phyloP scores from a whole-genome alignment of 2,797 vertebrate genomes.

The Sarcoramphus papa region DNA sequence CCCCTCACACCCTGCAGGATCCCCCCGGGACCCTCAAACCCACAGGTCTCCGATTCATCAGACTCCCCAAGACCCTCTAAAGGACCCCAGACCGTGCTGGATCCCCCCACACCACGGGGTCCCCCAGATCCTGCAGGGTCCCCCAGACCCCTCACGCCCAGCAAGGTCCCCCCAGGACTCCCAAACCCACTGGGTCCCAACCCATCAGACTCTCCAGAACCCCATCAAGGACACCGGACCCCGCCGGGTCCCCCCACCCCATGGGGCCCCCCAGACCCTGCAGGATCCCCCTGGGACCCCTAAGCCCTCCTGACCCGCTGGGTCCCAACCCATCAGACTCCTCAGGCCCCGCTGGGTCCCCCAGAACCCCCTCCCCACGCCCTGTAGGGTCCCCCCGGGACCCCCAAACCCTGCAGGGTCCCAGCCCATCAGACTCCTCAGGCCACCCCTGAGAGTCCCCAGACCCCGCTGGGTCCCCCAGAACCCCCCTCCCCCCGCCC shows the following conservation, averaged over 20 bases:
- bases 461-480: too few species aligned
- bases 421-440: not conserved
- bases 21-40: too few species aligned
- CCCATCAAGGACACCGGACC: not conserved
- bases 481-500: too few species aligned
- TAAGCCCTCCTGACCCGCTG: too few species aligned
- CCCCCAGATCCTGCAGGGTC: not conserved
- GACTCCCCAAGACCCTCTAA: too few species aligned
- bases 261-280: not conserved
- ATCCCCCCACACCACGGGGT: fast-evolving
- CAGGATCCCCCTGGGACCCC: not conserved
- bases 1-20: too few species aligned
- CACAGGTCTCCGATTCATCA: too few species aligned
- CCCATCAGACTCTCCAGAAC: too few species aligned
- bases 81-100: not conserved
- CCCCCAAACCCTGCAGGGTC: too few species aligned
- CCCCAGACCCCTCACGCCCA: not conserved
- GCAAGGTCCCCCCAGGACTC: not conserved
- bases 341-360: not conserved
- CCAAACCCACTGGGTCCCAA: not conserved
- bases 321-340: not conserved
- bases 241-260: not conserved
- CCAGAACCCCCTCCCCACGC: not conserved
- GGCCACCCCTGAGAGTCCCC: too few species aligned
- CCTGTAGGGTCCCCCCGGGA: too few species aligned